A percentile compares a stretch with the other conserved stretches of the same genome.
These are phyloP conservation scores for Pachypanchax playfairii DNA, from an alignment of 2,113 vertebrate species.

Conservation along the genomic window DNA sequence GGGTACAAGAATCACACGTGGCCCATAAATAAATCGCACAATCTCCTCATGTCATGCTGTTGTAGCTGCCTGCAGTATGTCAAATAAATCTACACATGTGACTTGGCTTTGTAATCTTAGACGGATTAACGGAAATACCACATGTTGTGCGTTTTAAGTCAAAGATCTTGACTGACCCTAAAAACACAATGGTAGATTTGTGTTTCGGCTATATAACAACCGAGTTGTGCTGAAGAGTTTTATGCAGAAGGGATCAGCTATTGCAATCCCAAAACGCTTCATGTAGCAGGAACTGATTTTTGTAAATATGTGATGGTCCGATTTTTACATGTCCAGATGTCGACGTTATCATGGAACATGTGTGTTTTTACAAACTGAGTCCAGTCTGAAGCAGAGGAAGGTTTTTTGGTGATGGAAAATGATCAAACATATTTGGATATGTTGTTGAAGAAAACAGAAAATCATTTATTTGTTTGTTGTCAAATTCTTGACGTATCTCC, in stretches of 20 bases:
- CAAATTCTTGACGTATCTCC: too few relatives aligned
- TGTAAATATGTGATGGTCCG: too few relatives aligned
- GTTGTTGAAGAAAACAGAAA: too few relatives aligned
- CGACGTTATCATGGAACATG: too few relatives aligned
- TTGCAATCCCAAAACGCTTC: too few relatives aligned
- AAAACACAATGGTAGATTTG: conserved; percentile 26
- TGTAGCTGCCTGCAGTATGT: conserved; percentile 48
- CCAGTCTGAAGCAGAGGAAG: too few relatives aligned
- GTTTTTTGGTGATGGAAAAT: too few relatives aligned
- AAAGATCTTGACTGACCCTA: conserved; percentile 13
- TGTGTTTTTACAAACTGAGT: too few relatives aligned
- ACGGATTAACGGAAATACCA: conserved; percentile 40
- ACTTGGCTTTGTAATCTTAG: conserved; percentile 49
- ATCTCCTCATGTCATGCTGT: conserved; percentile 23
- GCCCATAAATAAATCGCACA: conserved; percentile 44
- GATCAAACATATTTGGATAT: too few relatives aligned
- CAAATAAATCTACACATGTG: conserved; percentile 37
- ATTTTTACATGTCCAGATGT: too few relatives aligned
- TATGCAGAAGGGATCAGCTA: neutral
- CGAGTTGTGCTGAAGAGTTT: neutral
- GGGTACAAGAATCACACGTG: conserved; percentile 25
- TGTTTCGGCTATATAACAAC: neutral
- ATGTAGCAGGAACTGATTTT: too few relatives aligned
- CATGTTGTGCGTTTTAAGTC: conserved; percentile 43
- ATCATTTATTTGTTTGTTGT: too few relatives aligned